Evolutionary conservation across 1,140 invertebrate genomes (phyloP).

Genomic region (Drosophila insularis): DNA sequence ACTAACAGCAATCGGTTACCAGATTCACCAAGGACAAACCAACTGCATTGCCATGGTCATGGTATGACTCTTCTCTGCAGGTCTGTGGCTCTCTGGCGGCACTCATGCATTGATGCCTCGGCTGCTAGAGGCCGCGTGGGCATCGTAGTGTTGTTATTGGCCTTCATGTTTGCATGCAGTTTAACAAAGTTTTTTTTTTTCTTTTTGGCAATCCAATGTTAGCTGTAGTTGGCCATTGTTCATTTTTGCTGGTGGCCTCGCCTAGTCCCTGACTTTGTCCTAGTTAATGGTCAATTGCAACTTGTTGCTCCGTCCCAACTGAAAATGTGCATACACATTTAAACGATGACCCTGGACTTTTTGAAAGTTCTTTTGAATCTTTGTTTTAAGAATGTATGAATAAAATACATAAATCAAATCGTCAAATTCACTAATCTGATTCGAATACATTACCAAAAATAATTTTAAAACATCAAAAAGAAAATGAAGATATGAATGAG

Average conservation of each 20-base stretch:
- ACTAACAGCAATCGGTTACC: conserved; percentile 9
- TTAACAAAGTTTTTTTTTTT: conserved; percentile 31
- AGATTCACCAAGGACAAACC: conserved; percentile 43
- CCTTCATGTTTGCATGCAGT: conserved; percentile 63
- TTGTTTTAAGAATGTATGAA: too few relatives aligned
- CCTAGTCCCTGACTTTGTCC: conserved; percentile 28
- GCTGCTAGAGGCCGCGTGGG: conserved; percentile 9
- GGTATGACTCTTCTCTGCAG: conserved; percentile 8
- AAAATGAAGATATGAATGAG: too few relatives aligned
- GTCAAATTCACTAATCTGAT: too few relatives aligned
- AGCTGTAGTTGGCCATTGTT: conserved; percentile 35
- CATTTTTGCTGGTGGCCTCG: conserved; percentile 34
- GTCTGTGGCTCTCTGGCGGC: conserved; percentile 21
- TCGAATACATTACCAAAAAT: too few relatives aligned
- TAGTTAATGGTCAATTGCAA: conserved; percentile 35
- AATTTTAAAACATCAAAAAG: too few relatives aligned
- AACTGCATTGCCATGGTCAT: conserved; percentile 33
- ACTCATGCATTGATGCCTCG: conserved; percentile 52
- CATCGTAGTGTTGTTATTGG: conserved; percentile 22
- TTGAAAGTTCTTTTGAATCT: too few relatives aligned
- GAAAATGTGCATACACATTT: conserved; percentile 38
- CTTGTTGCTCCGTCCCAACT: conserved; percentile 39
- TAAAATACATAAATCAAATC: too few relatives aligned
- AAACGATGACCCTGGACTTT: conserved; percentile 14
- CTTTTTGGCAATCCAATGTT: conserved; percentile 48